Percentiles rank a stretch among this genome's conserved stretches.
These are phyloP conservation scores for Lymantria monacha DNA, from an alignment of 2,888 invertebrate species.

Conservation along the genomic window DNA sequence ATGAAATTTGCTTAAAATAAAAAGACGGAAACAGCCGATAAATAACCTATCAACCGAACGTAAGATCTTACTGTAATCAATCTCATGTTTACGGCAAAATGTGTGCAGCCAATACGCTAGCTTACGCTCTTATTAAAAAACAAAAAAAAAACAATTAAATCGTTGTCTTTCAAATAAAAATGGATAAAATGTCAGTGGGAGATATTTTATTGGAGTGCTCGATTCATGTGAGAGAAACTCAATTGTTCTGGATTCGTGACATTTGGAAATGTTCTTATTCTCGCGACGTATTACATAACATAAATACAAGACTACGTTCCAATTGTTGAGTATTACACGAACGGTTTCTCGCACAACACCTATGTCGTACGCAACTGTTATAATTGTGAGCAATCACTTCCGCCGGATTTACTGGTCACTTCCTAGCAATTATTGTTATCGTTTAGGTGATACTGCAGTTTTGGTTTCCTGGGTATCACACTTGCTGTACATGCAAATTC, in stretches of 20 bases:
- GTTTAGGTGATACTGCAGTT: slow-evolving; percentile 38
- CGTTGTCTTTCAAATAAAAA: too few species aligned
- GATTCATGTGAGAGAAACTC: slow-evolving; percentile 31
- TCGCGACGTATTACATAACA: slow-evolving; percentile 39
- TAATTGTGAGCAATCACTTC: slow-evolving; percentile 56
- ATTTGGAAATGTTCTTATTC: slow-evolving; percentile 38
- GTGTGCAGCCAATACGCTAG: too few species aligned
- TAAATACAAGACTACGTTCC: slow-evolving; percentile 30
- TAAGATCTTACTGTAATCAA: too few species aligned
- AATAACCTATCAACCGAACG: too few species aligned
- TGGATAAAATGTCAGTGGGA: slow-evolving; percentile 13
- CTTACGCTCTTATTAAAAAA: too few species aligned
- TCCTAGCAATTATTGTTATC: slow-evolving; percentile 40
- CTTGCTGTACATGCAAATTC: background rate
- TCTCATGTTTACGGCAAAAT: too few species aligned
- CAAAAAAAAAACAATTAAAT: too few species aligned
- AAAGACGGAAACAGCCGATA: too few species aligned
- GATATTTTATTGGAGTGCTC: slow-evolving; percentile 19
- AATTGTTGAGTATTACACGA: slow-evolving; percentile 38
- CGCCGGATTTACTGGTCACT: slow-evolving; percentile 51
- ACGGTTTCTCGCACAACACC: slow-evolving; percentile 43
- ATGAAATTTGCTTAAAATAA: too few species aligned
- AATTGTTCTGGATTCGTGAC: slow-evolving; percentile 45
- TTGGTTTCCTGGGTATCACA: slow-evolving; percentile 38
- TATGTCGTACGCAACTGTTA: slow-evolving; percentile 34